Base-by-base conservation (phyloP, 2,113 vertebrate genomes). In the Pelobates fuscus region DNA sequence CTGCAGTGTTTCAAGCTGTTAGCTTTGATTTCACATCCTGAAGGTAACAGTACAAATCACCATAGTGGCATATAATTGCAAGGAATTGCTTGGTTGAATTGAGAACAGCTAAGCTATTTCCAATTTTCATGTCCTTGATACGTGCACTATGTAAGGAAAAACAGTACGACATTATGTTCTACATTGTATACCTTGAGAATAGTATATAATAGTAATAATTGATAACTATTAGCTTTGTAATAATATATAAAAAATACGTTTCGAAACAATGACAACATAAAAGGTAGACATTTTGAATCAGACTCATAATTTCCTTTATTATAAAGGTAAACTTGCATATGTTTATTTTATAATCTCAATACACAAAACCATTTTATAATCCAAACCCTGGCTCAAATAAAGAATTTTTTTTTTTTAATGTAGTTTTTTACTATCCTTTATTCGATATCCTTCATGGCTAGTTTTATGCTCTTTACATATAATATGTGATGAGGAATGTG, bases 21-120 rank as follows among this genome's bases (percentile, higher is more conserved):
- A 62, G 17, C 25, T 81, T 83, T 82, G 70, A 65, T 65, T 84
- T 82, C 78, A 69, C 21, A 71, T 70, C 65, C 60, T 67, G 71
- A 77, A 79, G 66, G 29, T 24, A 81, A 60, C 64, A 77, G 8
- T 0, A 79, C 76, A 80, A 37, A 79, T 80, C 41, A 77, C 18
- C 74, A 77, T 41, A 66, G 11, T 74, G 7, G 2, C 1, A 58
- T 49, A 72, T 54, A 82, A 79, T 77, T 67, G 25, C 15, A 78
- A 80, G 79, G 67, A 55, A 55, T 8, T 1, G 49, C 29, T 46
- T 77, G 15, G 74, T 66, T 79, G 17, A 74, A 8, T 49, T 69
- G 18, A 74, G 49, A 67, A 52, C 46, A 67, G 77, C 80, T 58
- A 71, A 61, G 1, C 52, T 70, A 15, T 81, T 84, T 78, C 15